These are phyloP conservation scores for Eumacrocentrus americanus DNA, from an alignment of 2,888 invertebrate species.

Conservation along the genomic window DNA sequence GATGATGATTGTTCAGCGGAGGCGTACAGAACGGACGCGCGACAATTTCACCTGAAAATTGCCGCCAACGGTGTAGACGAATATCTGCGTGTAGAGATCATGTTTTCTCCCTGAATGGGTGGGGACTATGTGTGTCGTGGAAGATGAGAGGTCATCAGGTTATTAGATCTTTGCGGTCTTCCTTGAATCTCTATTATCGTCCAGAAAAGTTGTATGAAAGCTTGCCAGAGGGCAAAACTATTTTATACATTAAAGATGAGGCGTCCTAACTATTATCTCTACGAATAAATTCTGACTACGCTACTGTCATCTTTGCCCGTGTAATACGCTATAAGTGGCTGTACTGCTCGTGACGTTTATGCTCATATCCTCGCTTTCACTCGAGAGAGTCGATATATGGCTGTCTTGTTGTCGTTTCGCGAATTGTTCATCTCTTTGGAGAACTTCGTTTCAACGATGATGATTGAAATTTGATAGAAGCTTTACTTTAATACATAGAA, in stretches of 20 bases:
- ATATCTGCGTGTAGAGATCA: not conserved
- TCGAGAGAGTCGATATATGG: not conserved
- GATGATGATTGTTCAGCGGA: not conserved
- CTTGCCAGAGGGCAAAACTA: too few species aligned
- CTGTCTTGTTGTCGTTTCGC: too few species aligned
- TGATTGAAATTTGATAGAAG: not conserved
- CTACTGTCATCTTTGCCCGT: not conserved
- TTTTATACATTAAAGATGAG: too few species aligned
- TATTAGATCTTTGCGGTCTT: not conserved
- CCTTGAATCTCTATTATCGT: too few species aligned
- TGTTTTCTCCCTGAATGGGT: not conserved
- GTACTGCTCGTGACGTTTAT: not conserved
- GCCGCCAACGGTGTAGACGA: too few species aligned
- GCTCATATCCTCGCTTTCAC: slow-evolving; percentile 7
- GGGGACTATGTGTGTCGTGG: slow-evolving; percentile 3
- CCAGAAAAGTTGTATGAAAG: too few species aligned
- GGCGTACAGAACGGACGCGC: not conserved
- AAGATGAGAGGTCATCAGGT: not conserved
- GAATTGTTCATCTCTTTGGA: not conserved
- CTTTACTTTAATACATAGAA: not conserved
- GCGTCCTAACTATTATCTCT: too few species aligned
- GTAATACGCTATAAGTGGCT: not conserved
- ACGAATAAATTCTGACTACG: too few species aligned
- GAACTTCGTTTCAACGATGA: not conserved
- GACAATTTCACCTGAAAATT: slow-evolving; percentile 18